phyloP scores from a whole-genome alignment of 2,113 vertebrate genomes.

The Labeo catla region DNA sequence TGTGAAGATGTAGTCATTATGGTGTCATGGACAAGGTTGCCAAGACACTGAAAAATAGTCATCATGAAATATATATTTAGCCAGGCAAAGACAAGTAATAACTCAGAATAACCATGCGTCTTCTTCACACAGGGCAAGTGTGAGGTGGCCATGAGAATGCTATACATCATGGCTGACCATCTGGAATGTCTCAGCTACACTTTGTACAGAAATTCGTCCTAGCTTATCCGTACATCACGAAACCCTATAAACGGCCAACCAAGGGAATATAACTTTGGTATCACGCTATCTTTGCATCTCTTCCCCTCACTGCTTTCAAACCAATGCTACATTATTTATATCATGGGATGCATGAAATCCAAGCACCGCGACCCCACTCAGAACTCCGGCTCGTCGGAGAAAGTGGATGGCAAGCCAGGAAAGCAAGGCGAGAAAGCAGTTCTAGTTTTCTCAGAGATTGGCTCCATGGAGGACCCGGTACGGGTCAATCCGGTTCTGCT shows the following conservation, averaged over 20 bases:
- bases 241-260: constrained; percentile 9
- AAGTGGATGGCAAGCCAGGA: constrained; percentile 55
- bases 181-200: constrained; percentile 1
- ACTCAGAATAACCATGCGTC: constrained; percentile 56
- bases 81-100: constrained; percentile 43
- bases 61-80: constrained; percentile 52
- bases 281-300: background rate
- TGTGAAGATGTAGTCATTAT: background rate
- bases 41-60: constrained; percentile 35
- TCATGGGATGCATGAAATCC: constrained; percentile 97
- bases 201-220: constrained; percentile 69
- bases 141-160: constrained; percentile 38
- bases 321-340: constrained; percentile 67
- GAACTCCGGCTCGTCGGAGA: constrained; percentile 68
- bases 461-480: constrained; percentile 51
- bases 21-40: background rate
- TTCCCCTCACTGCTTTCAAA: constrained; percentile 39
- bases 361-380: constrained; percentile 79
- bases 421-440: constrained; percentile 71
- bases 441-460: constrained; percentile 66
- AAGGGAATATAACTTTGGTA: constrained; percentile 8
- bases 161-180: constrained; percentile 31
- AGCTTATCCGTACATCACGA: constrained; percentile 52
- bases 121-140: constrained; percentile 57
- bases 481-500: constrained; percentile 72